Conservation (phyloP, 2,113 vertebrate species). For the Cisticola juncidis region DNA sequence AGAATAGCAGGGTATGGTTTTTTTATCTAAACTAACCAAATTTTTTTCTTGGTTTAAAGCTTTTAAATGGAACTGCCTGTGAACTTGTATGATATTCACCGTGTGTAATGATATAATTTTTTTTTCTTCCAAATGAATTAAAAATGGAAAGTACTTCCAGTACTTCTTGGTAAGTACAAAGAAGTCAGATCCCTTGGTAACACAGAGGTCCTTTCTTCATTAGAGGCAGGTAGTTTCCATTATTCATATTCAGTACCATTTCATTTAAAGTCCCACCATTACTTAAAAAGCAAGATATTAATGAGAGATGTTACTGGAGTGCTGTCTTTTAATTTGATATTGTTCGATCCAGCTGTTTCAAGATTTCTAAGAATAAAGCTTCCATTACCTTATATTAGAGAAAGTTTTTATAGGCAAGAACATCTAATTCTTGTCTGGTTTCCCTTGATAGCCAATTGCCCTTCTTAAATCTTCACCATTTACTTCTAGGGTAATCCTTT, state of each 20-base stretch:
- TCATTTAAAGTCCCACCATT: neutral
- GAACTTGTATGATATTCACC: neutral
- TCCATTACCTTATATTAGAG: neutral
- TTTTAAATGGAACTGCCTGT: neutral
- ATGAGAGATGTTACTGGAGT: neutral
- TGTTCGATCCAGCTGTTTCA: conserved; percentile 5
- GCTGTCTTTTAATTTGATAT: conserved; percentile 41
- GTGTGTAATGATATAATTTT: neutral
- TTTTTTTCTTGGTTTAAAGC: neutral
- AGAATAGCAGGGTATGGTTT: neutral
- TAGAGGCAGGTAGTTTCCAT: conserved; percentile 20
- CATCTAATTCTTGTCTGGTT: conserved; percentile 13
- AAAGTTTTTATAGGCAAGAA: neutral
- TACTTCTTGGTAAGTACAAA: conserved; percentile 28
- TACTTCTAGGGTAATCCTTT: conserved; percentile 2
- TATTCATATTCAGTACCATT: neutral
- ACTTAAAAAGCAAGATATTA: conserved; percentile 32
- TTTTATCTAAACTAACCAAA: neutral
- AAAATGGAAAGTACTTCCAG: conserved; percentile 50
- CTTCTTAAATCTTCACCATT: conserved; percentile 19
- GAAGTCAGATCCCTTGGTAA: conserved; percentile 33
- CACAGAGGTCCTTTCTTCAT: neutral
- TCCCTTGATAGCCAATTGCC: neutral
- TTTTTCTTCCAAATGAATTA: neutral
- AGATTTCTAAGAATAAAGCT: conserved; percentile 19